phyloP scores from a whole-genome alignment of 2,113 vertebrate species.

The Ophthalmotilapia sp. region DNA sequence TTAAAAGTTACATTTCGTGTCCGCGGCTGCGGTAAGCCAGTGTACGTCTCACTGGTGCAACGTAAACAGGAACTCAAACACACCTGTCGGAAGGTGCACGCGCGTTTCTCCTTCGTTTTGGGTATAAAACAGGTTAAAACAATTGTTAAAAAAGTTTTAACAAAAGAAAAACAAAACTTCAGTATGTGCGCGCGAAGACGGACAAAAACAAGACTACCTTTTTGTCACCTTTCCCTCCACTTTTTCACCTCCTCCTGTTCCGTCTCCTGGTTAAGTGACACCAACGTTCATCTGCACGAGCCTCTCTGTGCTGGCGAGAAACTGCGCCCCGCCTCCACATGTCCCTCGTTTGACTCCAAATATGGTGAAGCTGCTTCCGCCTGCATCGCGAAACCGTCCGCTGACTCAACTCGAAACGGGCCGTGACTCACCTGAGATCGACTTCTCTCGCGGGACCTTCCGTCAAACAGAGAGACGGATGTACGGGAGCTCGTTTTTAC shows the following conservation, averaged over 20 bases:
- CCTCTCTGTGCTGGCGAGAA: neutral
- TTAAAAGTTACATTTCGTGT: neutral
- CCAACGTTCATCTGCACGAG: neutral
- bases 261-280: too few relatives aligned
- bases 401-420: neutral
- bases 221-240: neutral
- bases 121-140: neutral
- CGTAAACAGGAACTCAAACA: neutral
- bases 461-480: accelerated
- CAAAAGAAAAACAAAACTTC: neutral
- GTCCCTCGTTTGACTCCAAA: neutral
- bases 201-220: neutral
- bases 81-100: neutral
- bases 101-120: accelerated
- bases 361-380: neutral
- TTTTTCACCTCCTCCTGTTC: neutral
- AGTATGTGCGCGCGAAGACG: too few relatives aligned
- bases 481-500: neutral
- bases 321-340: neutral
- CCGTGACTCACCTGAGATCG: neutral
- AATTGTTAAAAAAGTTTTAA: neutral
- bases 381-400: too few relatives aligned
- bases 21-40: neutral
- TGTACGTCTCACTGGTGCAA: neutral
- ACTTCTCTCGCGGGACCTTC: neutral